Base-by-base conservation (phyloP, 2,113 vertebrate species). In the Aptenodytes forsteri region DNA sequence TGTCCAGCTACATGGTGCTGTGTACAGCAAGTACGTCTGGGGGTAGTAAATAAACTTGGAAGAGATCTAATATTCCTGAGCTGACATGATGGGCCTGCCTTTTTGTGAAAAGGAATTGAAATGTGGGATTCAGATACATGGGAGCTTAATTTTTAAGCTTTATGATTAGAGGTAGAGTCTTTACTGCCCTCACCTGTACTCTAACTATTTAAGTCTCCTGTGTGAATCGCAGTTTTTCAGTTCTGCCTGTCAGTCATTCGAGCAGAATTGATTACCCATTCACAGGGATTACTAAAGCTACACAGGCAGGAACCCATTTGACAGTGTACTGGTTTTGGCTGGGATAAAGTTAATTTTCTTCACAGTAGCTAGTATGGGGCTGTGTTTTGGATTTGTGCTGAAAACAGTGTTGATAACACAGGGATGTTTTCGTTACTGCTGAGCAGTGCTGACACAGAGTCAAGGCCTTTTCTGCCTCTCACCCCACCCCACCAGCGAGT, bases 241-340 rank as follows among this genome's bases (percentile, higher is more conserved):
- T 94, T 96, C 87, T 94, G 34, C 50, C 72, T 96, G 92, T 85
- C 94, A 95, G 82, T 95, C 92, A 89, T 46, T 82, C 1, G 1
- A 78, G 59, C 46, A 89, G 71, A 83, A 58, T 47, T 77, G 75
- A 93, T 91, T 80, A 82, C 65, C 87, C 23, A 3, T 95, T 86
- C 17, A 0, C 38, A 75, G 59, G 54, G 78, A 95, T 96, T 92
- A 67, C 64, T 91, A 50, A 83, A 94, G 54, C 55, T 92, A 40
- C 70, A 44, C 34, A 83, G 73, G 36, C 92, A 92, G 69, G 76
- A 90, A 54, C 52, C 52, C 55, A 72, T 94, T 83, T 93, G 87
- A 95, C 89, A 50, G 49, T 50, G 49, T 50, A 7, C 49, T 50
- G 49, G 22, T 50, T 50, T 50, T 50, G 49, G 49, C 49, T 50